Conservation (phyloP, 2,888 invertebrate genomes). For the Cephus nigrinus region DNA sequence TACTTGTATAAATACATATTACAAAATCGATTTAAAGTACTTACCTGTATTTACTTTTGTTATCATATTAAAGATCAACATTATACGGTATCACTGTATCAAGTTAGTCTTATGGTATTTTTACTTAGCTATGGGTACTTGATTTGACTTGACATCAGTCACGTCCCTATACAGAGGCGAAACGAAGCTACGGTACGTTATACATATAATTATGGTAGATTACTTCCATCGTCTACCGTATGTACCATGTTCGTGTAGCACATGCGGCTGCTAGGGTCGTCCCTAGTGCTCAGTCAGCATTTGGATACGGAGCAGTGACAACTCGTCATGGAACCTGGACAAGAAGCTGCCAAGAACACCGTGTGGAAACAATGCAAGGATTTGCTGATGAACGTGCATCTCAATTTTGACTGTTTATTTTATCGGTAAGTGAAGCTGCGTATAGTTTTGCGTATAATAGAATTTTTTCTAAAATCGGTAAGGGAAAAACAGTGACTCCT, state of each 20-base stretch:
- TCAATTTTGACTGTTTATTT: slow-evolving; percentile 45
- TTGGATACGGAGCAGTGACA: slow-evolving; percentile 32
- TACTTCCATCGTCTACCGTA: slow-evolving; percentile 42
- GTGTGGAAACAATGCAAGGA: slow-evolving; percentile 41
- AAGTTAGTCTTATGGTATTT: background rate
- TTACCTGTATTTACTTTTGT: too few species aligned
- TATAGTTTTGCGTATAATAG: background rate
- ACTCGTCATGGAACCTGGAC: slow-evolving; percentile 35
- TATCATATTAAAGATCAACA: background rate
- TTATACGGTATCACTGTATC: background rate
- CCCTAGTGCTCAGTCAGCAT: slow-evolving; percentile 37
- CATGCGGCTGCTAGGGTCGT: slow-evolving; percentile 8
- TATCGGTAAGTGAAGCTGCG: slow-evolving; percentile 37
- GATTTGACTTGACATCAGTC: background rate
- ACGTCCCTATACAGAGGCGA: background rate
- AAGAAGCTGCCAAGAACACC: slow-evolving; percentile 16
- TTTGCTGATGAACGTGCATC: slow-evolving; percentile 33
- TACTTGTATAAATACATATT: background rate
- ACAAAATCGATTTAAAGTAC: background rate
- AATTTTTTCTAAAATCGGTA: background rate
- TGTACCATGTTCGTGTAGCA: slow-evolving; percentile 17
- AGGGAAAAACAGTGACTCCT: background rate
- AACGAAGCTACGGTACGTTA: slow-evolving; percentile 13
- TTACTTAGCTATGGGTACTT: background rate
- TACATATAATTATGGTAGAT: slow-evolving; percentile 41